Evolutionary conservation across 2,888 invertebrate genomes (phyloP).

Genomic region (Bursaphelenchus okinawaensis): DNA sequence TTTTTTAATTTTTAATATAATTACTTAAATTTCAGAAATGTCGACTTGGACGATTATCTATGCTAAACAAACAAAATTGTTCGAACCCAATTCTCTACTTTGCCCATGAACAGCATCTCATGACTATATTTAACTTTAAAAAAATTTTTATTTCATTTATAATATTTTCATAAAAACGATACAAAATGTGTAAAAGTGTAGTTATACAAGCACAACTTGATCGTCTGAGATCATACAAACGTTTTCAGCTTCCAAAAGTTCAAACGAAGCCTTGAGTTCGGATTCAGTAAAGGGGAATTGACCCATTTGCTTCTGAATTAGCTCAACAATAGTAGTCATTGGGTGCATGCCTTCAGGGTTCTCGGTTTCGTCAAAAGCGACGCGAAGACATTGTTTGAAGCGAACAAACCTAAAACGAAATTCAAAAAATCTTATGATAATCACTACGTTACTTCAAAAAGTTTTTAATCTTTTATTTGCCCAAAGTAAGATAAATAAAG

Average conservation of each 20-base stretch:
- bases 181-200: background rate
- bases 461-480: background rate
- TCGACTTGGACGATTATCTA: background rate
- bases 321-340: constrained; percentile 27
- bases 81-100: no score
- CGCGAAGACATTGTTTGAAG: constrained; percentile 43
- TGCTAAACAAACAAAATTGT: background rate
- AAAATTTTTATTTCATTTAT: no score
- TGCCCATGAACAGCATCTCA: no score
- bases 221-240: constrained; percentile 46
- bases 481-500: background rate
- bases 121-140: no score
- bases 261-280: constrained; percentile 47
- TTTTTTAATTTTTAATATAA: background rate
- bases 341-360: constrained; percentile 35
- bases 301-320: constrained; percentile 39
- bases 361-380: constrained; percentile 44
- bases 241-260: constrained; percentile 46
- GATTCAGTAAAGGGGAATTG: constrained; percentile 35
- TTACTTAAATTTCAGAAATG: background rate
- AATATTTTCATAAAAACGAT: no score
- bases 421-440: background rate
- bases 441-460: background rate
- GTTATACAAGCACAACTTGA: constrained; percentile 7
- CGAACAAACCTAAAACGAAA: constrained; percentile 35